phyloP scores from a whole-genome alignment of 1,140 invertebrate genomes.

The Cephus cinctus region DNA sequence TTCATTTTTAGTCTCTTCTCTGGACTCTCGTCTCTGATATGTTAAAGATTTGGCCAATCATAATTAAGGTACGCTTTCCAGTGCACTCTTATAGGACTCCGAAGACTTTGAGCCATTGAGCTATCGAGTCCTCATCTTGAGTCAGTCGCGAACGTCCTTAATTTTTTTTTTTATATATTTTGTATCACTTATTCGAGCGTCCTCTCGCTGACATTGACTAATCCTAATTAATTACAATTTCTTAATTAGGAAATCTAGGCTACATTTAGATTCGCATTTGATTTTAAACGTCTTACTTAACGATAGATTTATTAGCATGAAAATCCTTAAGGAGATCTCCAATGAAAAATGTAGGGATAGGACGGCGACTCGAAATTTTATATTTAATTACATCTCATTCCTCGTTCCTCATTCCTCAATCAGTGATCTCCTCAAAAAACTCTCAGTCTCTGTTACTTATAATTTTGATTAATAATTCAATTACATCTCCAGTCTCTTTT shows the following conservation, averaged over 20 bases:
- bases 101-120: neutral
- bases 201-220: neutral
- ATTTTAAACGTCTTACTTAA: neutral
- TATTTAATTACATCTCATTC: too few relatives aligned
- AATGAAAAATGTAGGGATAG: constrained; percentile 1
- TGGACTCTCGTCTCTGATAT: constrained; percentile 1
- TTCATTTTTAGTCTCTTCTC: too few relatives aligned
- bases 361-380: too few relatives aligned
- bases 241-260: neutral
- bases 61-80: neutral
- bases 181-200: neutral
- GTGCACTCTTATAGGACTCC: neutral
- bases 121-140: neutral
- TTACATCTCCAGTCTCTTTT: too few relatives aligned
- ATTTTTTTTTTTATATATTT: neutral
- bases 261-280: neutral
- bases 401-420: too few relatives aligned
- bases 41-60: neutral
- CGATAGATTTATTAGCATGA: too few relatives aligned
- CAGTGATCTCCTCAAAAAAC: too few relatives aligned
- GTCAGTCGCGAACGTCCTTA: neutral
- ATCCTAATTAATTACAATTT: neutral
- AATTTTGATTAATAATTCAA: too few relatives aligned
- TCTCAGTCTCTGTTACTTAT: too few relatives aligned
- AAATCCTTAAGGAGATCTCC: too few relatives aligned